A percentile compares a stretch with the other conserved stretches of the same genome.
Evolutionary conservation across 2,888 invertebrate species (phyloP).

Genomic region (Oxytorus armatus): DNA sequence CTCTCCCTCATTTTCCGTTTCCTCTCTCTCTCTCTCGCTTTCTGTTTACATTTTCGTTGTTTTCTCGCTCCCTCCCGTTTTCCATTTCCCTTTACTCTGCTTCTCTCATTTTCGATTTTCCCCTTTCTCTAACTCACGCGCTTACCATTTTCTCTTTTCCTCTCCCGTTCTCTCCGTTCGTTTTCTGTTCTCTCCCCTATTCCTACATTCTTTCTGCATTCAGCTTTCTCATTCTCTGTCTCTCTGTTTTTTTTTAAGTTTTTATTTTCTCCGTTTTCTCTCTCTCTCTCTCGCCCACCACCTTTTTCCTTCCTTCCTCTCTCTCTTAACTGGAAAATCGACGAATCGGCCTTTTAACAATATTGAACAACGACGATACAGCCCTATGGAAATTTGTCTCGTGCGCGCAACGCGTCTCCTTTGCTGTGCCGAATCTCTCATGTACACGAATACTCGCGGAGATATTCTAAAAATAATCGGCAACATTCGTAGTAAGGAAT

Average conservation of each 20-base stretch:
- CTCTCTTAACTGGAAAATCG: too few relatives aligned
- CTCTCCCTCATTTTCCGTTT: conserved; percentile 34
- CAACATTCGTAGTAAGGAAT: conserved; percentile 42
- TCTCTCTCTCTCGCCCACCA: not conserved
- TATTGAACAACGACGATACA: conserved; percentile 29
- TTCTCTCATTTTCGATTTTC: conserved; percentile 29
- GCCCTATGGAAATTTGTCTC: conserved; percentile 1
- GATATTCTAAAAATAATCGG: conserved; percentile 63
- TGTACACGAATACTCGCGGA: not conserved
- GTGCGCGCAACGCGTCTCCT: not conserved
- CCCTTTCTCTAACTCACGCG: conserved; percentile 46
- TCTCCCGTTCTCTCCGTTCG: not conserved
- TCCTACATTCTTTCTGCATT: not conserved
- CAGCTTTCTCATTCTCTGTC: not conserved
- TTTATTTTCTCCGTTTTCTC: not conserved
- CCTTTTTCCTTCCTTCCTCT: conserved; percentile 1
- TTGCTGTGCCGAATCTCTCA: conserved; percentile 7
- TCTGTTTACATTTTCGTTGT: conserved; percentile 18
- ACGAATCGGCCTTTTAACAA: conserved; percentile 41
- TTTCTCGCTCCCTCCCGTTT: not conserved
- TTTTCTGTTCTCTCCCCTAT: not conserved
- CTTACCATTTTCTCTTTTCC: not conserved
- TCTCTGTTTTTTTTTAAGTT: not conserved
- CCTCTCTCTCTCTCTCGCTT: conserved; percentile 62
- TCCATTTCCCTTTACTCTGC: not conserved